Base-by-base conservation (phyloP, 2,888 invertebrate species). In the Podabrus alpinus region DNA sequence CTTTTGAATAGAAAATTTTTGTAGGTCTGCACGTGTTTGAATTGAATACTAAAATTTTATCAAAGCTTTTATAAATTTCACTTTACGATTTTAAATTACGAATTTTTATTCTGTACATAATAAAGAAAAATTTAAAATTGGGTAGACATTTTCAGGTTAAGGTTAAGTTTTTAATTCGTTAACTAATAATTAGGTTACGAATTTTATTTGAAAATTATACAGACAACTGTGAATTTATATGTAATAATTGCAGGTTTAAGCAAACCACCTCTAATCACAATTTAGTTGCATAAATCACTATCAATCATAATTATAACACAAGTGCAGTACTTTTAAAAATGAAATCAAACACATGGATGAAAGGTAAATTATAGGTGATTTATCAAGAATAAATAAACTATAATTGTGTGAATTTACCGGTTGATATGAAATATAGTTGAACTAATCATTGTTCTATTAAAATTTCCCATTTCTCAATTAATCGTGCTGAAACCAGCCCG, bases 301-400 rank as follows among this genome's bases (percentile, higher is more conserved):
- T 64, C 62, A 19, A 21, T 64, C 62, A 64, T 64, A 64, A 64
- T 64, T 64, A 64, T 64, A 17, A 64, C 21, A 64, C 62, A 19
- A 64, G 21, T 21, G 45, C 62, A 64, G 10, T 19, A 64, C 62
- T 1, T 72, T 70, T 66, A 15, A 74, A 79, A 79, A 81, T 59
- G 15, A 21, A 21, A 21, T 59, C 15, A 45, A 59, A 69, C 24
- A 59, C 59, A 69, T 69, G 19, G 69, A 69, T 69, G 69, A 69
- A 69, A 69, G 69, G 19, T 17, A 60, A 69, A 69, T 69, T 19
- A 69, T 69, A 69, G 69, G 69, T 64, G 62, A 64, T 69, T 69
- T 15, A 45, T 69, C 59, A 59, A 59, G 21, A 17, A 69, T 69
- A 69, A 29, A 59, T 69, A 69, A 59, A 64, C 19, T 64, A 64